A percentile compares a stretch with the other conserved stretches of the same genome.
phyloP scores from a whole-genome alignment of 2,797 vertebrate genomes.

The Trematomus bernacchii region DNA sequence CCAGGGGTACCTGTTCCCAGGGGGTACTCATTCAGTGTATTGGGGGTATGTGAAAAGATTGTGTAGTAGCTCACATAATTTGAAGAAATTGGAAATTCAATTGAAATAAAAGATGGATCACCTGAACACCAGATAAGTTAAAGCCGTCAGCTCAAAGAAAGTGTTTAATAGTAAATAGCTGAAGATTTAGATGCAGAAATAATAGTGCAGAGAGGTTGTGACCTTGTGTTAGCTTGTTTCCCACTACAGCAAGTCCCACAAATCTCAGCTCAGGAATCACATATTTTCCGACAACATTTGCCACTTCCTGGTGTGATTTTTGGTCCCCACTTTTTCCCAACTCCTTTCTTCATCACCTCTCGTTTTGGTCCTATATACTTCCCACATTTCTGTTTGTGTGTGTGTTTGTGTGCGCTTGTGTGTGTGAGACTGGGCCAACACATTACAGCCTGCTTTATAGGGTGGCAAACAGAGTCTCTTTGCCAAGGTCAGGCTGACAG shows the following conservation, averaged over 20 bases:
- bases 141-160: too few species aligned
- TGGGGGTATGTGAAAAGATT: background rate
- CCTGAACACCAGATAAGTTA: too few species aligned
- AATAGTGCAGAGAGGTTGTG: background rate
- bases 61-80: background rate
- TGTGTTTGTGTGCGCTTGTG: conserved; percentile 34
- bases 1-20: conserved; percentile 6
- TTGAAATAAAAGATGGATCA: too few species aligned
- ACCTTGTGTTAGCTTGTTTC: background rate
- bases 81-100: too few species aligned
- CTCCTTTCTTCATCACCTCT: background rate
- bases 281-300: background rate
- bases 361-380: conserved; percentile 1
- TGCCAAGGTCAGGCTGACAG: conserved; percentile 78
- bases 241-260: background rate
- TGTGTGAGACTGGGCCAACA: conserved; percentile 48
- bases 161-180: too few species aligned
- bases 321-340: background rate
- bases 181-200: background rate
- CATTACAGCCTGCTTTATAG: conserved; percentile 68
- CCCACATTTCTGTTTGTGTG: conserved; percentile 8
- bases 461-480: conserved; percentile 56
- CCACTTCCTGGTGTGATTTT: background rate
- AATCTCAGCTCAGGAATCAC: background rate
- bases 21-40: background rate